phyloP scores from a whole-genome alignment of 2,797 vertebrate species.

The Cossypha dichroa region DNA sequence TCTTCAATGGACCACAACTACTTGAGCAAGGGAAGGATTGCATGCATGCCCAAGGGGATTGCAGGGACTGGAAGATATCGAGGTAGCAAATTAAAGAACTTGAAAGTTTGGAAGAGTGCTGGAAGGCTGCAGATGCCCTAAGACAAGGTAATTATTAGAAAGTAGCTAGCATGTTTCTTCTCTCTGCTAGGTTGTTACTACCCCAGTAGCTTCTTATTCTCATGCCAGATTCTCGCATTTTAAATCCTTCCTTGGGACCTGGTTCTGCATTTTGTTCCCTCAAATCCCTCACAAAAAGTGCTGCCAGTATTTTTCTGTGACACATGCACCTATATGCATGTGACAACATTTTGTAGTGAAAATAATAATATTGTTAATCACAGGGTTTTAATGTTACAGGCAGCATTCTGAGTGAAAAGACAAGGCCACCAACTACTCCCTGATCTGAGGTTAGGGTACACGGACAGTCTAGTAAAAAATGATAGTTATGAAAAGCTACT shows the following conservation, averaged over 20 bases:
- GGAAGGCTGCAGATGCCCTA: background rate
- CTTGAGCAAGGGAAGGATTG: background rate
- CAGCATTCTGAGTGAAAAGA: background rate
- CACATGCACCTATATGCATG: accelerated
- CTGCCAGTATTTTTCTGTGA: background rate
- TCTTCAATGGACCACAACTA: background rate
- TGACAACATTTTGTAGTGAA: background rate
- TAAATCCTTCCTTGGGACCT: background rate
- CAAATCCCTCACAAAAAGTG: background rate
- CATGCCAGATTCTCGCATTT: background rate
- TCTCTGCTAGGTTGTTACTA: background rate
- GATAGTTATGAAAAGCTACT: background rate
- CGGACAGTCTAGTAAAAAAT: background rate
- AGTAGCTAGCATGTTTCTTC: background rate
- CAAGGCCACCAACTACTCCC: background rate
- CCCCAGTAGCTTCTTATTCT: background rate
- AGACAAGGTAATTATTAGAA: background rate
- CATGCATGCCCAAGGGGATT: background rate
- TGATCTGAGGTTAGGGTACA: background rate
- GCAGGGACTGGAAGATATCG: background rate
- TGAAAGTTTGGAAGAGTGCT: background rate
- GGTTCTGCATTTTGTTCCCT: background rate
- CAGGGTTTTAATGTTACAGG: background rate
- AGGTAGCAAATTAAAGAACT: background rate
- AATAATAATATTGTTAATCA: background rate